Conservation (phyloP, 1,140 invertebrate species). For the Drosophila hydei region DNA sequence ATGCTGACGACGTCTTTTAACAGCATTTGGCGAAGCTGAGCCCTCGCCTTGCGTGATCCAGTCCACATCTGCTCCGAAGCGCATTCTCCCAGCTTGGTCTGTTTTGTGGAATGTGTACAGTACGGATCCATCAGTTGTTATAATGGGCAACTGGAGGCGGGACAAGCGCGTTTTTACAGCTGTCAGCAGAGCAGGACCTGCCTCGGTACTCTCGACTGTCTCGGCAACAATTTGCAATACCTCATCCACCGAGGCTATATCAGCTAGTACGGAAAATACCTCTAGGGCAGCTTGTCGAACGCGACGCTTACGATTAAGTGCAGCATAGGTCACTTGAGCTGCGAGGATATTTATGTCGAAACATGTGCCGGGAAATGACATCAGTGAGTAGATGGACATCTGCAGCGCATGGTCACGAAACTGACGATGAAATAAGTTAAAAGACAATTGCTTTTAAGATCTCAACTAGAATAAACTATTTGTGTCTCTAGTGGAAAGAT, state of each 20-base stretch:
- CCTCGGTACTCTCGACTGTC: constrained; percentile 79
- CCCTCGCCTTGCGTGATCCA: constrained; percentile 88
- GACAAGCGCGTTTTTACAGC: constrained; percentile 86
- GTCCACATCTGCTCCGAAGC: constrained; percentile 87
- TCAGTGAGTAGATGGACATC: constrained; percentile 89
- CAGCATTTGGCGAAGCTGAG: constrained; percentile 85
- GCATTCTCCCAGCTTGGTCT: constrained; percentile 21
- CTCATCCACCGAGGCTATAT: constrained; percentile 87
- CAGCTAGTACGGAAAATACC: constrained; percentile 90
- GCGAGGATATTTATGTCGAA: constrained; percentile 89
- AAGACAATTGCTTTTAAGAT: too few relatives aligned
- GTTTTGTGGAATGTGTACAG: constrained; percentile 86
- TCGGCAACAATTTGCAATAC: constrained; percentile 85
- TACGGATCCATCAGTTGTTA: constrained; percentile 88
- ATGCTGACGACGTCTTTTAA: constrained; percentile 67
- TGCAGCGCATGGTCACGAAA: constrained; percentile 91
- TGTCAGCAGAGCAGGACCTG: constrained; percentile 84
- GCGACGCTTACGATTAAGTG: constrained; percentile 88
- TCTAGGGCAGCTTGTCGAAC: constrained; percentile 93
- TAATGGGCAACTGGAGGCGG: constrained; percentile 87
- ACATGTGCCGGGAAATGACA: constrained; percentile 92
- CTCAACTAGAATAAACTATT: too few relatives aligned
- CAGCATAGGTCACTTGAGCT: constrained; percentile 85
- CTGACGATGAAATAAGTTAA: too few relatives aligned
- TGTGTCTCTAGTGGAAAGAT: too few relatives aligned